Conservation (phyloP, 2,113 vertebrate species). For the Neodontobutis hainanensis region DNA sequence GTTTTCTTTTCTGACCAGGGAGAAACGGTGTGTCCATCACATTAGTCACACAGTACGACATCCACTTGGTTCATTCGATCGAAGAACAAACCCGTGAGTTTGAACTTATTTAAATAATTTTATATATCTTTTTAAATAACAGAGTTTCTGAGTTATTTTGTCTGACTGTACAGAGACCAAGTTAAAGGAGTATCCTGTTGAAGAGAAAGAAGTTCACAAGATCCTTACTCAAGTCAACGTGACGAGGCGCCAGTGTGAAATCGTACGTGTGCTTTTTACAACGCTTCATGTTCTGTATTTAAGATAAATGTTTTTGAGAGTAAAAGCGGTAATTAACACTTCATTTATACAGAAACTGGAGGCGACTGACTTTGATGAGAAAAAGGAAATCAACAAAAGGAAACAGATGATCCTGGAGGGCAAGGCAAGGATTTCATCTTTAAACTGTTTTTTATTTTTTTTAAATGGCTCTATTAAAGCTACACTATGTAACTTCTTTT, state of each 20-base stretch:
- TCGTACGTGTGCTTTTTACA: conserved; percentile 55
- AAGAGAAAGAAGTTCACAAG: conserved; percentile 84
- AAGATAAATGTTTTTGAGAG: not conserved
- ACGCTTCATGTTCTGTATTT: not conserved
- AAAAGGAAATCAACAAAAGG: conserved; percentile 94
- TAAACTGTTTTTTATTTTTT: not conserved
- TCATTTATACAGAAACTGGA: conserved; percentile 84
- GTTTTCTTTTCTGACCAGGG: conserved; percentile 73
- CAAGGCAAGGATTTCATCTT: conserved; percentile 78
- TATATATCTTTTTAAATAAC: no score
- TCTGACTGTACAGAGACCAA: conserved; percentile 80
- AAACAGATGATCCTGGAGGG: conserved; percentile 95
- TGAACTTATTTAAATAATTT: not conserved
- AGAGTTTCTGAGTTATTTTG: no score
- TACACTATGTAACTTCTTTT: no score
- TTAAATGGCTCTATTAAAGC: not conserved
- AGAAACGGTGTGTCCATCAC: conserved; percentile 89
- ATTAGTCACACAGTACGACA: conserved; percentile 96
- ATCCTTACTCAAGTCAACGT: conserved; percentile 96
- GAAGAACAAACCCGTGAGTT: conserved; percentile 91
- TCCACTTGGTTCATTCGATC: conserved; percentile 90
- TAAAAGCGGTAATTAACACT: not conserved
- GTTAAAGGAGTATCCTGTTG: conserved; percentile 82
- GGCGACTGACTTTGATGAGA: conserved; percentile 90
- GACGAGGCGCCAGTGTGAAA: conserved; percentile 84